These are phyloP conservation scores for Erynnis tages DNA, from an alignment of 2,888 invertebrate species.

Conservation along the genomic window DNA sequence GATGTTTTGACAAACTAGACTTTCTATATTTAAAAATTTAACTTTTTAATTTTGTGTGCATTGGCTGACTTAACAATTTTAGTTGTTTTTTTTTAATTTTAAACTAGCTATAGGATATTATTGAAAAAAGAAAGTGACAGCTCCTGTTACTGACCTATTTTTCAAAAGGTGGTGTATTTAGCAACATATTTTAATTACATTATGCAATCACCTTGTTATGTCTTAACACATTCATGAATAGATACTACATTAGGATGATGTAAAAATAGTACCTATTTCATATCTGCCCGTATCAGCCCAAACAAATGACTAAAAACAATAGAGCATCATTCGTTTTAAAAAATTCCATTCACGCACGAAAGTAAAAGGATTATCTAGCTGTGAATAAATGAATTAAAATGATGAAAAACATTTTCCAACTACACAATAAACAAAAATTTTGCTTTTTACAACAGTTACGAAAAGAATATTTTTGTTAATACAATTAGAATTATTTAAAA, in stretches of 20 bases:
- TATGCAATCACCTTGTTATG: not conserved
- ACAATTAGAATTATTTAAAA: too few species aligned
- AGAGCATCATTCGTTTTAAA: conserved; percentile 12
- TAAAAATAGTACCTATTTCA: conserved; percentile 1
- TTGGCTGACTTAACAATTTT: too few species aligned
- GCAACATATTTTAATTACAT: not conserved
- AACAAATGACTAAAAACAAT: conserved; percentile 9
- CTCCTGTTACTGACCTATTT: too few species aligned
- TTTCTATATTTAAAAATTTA: not conserved
- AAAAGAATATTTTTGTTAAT: too few species aligned
- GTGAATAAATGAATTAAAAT: conserved; percentile 5
- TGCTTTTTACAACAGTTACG: too few species aligned
- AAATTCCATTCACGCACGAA: conserved; percentile 4
- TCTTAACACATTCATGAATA: conserved; percentile 3
- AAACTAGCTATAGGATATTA: too few species aligned
- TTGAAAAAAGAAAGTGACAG: too few species aligned
- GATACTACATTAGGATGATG: not conserved
- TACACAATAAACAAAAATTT: too few species aligned
- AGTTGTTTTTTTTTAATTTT: too few species aligned
- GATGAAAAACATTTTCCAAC: not conserved
- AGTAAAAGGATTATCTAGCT: conserved; percentile 1
- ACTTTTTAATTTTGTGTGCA: not conserved
- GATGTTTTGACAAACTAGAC: conserved; percentile 5
- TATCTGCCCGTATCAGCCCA: conserved; percentile 6
- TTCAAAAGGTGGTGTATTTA: too few species aligned